These are phyloP conservation scores for Malurus cyaneus DNA, from an alignment of 2,113 vertebrate species.

Conservation along the genomic window DNA sequence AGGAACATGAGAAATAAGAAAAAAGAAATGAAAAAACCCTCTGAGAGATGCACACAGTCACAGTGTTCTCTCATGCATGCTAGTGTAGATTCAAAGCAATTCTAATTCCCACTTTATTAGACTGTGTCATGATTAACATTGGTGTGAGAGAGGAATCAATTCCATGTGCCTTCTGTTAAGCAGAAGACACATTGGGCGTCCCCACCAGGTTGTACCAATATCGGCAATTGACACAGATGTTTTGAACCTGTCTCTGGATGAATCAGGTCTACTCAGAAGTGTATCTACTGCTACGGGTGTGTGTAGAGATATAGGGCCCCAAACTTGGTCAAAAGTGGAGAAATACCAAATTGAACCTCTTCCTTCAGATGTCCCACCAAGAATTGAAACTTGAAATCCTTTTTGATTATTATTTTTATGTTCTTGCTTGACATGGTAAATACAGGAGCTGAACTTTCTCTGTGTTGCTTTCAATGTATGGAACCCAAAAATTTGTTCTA, in stretches of 20 bases:
- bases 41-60: not conserved
- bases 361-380: not conserved
- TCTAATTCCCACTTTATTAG: not conserved
- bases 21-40: not conserved
- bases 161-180: not conserved
- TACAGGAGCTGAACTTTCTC: not conserved
- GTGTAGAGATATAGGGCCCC: not conserved
- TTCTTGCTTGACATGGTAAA: not conserved
- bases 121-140: not conserved
- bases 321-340: not conserved
- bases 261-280: not conserved
- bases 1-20: not conserved
- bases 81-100: not conserved
- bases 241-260: not conserved
- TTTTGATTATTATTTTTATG: not conserved
- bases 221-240: not conserved
- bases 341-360: not conserved
- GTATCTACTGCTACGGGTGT: not conserved
- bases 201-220: not conserved
- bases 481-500: not conserved
- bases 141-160: not conserved
- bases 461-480: not conserved
- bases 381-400: not conserved
- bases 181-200: not conserved
- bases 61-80: not conserved